phyloP scores from a whole-genome alignment of 2,797 vertebrate species.

The Sphenopsis melanotis region DNA sequence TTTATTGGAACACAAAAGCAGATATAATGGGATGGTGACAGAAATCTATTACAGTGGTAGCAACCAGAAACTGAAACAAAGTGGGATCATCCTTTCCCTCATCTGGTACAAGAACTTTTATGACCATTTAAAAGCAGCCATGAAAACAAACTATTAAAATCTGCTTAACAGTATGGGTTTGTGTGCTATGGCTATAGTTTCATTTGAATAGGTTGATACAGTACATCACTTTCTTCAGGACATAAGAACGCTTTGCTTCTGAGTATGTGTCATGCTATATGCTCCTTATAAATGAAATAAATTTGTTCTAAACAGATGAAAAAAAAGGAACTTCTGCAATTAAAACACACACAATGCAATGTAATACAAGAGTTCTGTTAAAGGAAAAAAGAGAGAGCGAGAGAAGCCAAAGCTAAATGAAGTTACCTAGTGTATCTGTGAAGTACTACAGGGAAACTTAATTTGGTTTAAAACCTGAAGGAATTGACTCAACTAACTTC shows the following conservation, averaged over 20 bases:
- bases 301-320: background rate
- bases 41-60: slow-evolving; percentile 61
- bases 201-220: background rate
- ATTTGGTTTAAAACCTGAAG: background rate
- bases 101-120: background rate
- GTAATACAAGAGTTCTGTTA: background rate
- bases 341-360: background rate
- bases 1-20: slow-evolving; percentile 78
- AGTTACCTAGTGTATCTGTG: background rate
- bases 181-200: background rate
- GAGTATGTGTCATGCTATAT: background rate
- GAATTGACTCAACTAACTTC: background rate
- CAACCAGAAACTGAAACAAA: slow-evolving; percentile 48
- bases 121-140: background rate
- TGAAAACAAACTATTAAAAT: background rate
- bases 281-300: background rate
- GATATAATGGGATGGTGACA: slow-evolving; percentile 64
- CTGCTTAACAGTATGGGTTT: background rate
- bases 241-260: background rate
- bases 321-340: background rate
- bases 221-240: background rate
- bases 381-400: background rate
- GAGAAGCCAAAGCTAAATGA: background rate
- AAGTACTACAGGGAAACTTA: background rate
- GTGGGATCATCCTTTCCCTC: background rate